phyloP scores from a whole-genome alignment of 2,888 invertebrate species.

The Synanthedon andrenaeformis region DNA sequence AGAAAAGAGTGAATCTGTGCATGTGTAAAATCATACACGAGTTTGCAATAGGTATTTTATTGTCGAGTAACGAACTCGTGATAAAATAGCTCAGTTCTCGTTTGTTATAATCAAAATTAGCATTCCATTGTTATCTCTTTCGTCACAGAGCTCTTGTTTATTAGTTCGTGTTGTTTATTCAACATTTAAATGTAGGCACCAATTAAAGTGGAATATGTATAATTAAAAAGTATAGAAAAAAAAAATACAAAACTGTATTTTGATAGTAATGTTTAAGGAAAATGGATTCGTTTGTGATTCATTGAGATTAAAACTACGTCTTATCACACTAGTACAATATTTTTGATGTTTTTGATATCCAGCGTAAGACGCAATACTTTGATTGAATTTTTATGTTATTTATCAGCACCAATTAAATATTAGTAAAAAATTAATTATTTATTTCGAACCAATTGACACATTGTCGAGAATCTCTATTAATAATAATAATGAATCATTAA shows the following conservation, averaged over 20 bases:
- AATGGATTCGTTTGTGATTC: background rate
- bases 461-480: too few species aligned
- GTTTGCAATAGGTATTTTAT: constrained; percentile 47
- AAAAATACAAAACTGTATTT: background rate
- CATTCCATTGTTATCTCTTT: constrained; percentile 57
- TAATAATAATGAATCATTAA: too few species aligned
- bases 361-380: too few species aligned
- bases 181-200: background rate
- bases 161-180: background rate
- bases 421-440: too few species aligned
- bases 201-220: constrained; percentile 11
- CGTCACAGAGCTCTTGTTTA: constrained; percentile 29
- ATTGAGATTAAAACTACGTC: too few species aligned
- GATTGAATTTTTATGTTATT: too few species aligned
- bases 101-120: constrained; percentile 58
- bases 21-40: constrained; percentile 42
- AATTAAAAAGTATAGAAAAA: too few species aligned
- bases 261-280: background rate
- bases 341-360: too few species aligned
- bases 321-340: too few species aligned
- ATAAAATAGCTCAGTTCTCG: constrained; percentile 51
- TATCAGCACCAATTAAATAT: too few species aligned
- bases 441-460: too few species aligned
- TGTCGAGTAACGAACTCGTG: constrained; percentile 26
- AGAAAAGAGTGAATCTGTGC: too few species aligned